Evolutionary conservation across 2,797 vertebrate species (phyloP), one percentile per base, ranked within the genome.

Genomic region (Sebastes taczanowskii): DNA sequence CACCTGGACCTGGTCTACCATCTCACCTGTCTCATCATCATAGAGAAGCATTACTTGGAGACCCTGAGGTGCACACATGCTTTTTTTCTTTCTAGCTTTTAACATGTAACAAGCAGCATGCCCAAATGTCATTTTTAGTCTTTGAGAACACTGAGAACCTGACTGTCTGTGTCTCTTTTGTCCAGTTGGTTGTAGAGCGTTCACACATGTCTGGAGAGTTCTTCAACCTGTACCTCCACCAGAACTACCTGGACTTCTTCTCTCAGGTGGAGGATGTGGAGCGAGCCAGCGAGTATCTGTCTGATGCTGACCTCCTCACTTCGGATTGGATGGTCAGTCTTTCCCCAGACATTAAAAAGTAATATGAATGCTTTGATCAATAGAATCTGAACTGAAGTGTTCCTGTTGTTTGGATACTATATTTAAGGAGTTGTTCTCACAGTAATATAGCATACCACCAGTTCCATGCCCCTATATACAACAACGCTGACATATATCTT

Each of bases 191-290:
- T 67, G 95, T 99, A 53, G 97, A 98, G 93, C 98, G 97, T 63
- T 97, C 97, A 0, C 97, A 98, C 77, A 95, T 98, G 96, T 96
- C 96, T 4, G 96, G 95, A 63, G 97, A 97, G 56, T 90, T 97
- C 74, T 99, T 99, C 92, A 98, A 95, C 93, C 95, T 99, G 7
- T 99, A 98, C 92, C 97, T 99, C 78, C 98, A 99, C 77, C 98
- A 99, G 93, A 99, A 99, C 95, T 99, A 98, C 56, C 1, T 97
- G 84, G 97, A 98, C 87, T 99, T 99, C 89, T 99, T 98, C 89
- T 89, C 93, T 16, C 95, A 97, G 23, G 74, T 98, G 87, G 97
- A 98, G 66, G 98, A 99, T 66, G 90, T 98, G 68, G 95, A 96
- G 1, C 93, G 94, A 91, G 97, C 97, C 92, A 98, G 96, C 93